These are phyloP conservation scores for Poeciliopsis presidionis DNA, from an alignment of 2,797 vertebrate genomes.

Conservation along the genomic window DNA sequence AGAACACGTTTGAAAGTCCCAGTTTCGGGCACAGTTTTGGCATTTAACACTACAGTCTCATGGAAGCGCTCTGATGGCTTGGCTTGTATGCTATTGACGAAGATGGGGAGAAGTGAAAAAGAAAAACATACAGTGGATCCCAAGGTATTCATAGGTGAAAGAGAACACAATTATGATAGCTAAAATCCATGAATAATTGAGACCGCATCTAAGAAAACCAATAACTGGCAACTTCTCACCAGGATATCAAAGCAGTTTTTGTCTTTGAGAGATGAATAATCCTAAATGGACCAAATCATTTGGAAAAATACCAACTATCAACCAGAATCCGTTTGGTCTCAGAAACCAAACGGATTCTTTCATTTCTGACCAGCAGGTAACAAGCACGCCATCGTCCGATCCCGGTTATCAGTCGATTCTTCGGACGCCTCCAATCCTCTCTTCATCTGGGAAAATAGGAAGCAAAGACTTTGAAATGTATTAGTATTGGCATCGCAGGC, in stretches of 20 bases:
- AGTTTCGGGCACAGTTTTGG: too few relatives aligned
- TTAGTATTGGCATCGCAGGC: neutral
- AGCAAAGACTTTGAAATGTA: neutral
- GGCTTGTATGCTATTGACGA: neutral
- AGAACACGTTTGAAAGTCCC: too few relatives aligned
- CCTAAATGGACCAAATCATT: neutral
- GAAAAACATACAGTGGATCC: neutral
- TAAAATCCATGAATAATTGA: neutral
- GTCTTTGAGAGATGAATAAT: neutral
- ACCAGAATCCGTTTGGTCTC: too few relatives aligned
- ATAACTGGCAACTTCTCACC: neutral
- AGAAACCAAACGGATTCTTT: neutral
- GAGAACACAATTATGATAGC: neutral
- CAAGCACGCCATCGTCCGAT: neutral
- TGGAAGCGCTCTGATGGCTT: neutral
- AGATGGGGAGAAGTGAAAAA: neutral
- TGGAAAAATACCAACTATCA: neutral
- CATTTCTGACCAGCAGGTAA: neutral
- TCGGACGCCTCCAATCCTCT: neutral
- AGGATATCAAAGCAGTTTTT: neutral
- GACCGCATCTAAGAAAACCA: neutral
- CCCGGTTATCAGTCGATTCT: neutral
- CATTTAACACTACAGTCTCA: neutral
- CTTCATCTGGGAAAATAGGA: neutral
- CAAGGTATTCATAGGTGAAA: neutral